Evolutionary conservation across 2,797 vertebrate genomes (phyloP), one percentile per base, ranked within the genome.

Genomic region (Sebastes reedi): DNA sequence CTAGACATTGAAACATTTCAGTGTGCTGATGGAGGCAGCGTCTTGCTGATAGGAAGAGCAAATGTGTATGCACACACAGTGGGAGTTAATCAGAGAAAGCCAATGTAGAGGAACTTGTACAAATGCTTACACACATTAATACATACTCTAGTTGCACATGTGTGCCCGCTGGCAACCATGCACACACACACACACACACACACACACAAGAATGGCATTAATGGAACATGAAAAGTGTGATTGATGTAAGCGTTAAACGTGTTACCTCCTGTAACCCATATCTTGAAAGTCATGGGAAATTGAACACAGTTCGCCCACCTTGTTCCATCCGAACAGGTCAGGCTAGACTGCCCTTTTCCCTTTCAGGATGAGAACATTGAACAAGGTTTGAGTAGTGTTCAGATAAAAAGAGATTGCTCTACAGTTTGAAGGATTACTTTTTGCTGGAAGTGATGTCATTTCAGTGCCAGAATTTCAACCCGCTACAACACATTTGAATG

Each of bases 241-340:
- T 61, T 25, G 79, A 89, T 85, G 77, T 62, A 50, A 59, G 70
- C 50, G 78, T 75, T 74, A 72, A 77, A 61, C 5, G 32, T 50
- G 61, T 59, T 25, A 24, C 72, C 79, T 73, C 58, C 70, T 72
- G 54, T 59, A 67, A 70, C 66, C n/a, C 79, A 59, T 54, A 69
- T 85, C 71, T 72, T 27, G 36, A 75, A 77, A 73, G 82, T 77
- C 66, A 80, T n/a, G 59, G 86, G 82, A 90, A 82, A 90, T 87
- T 91, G 81, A 85, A 89, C 80, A 84, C 75, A 42, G 71, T 72
- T 62, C 4, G 11, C 13, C 12, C 4, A 5, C 64, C 80, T 83
- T 77, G 81, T 86, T 88, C 79, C 82, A 83, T 84, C 68, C 69
- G 56, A 55, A 39, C 60, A 75, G 88, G 82, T 81, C 88, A 82